Evolutionary conservation across 2,797 vertebrate genomes (phyloP).

Genomic region (Scleropages formosus): DNA sequence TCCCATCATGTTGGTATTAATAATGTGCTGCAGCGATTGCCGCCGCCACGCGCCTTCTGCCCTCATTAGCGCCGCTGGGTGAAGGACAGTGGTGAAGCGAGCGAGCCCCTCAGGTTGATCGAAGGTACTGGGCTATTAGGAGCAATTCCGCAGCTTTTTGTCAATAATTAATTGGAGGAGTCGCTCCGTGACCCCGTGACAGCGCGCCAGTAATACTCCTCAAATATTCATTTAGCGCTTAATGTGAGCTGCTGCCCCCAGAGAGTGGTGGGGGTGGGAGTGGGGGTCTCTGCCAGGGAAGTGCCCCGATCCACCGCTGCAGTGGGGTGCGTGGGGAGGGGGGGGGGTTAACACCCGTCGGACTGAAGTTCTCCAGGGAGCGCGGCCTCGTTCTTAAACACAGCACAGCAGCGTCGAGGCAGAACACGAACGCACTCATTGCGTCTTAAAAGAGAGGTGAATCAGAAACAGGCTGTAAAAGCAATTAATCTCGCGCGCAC

Average conservation of each 20-base stretch:
- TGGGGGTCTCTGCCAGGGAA: slow-evolving; percentile 78
- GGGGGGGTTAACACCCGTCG: slow-evolving; percentile 62
- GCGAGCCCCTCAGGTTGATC: no score
- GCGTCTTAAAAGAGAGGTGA: slow-evolving; percentile 15
- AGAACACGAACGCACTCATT: slow-evolving; percentile 9
- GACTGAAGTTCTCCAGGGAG: slow-evolving; percentile 71
- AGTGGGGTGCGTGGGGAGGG: slow-evolving; percentile 47
- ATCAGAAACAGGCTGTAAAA: slow-evolving; percentile 8
- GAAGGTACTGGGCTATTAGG: slow-evolving; percentile 78
- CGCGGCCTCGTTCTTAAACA: slow-evolving; percentile 56
- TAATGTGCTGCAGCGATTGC: no score
- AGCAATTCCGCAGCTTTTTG: slow-evolving; percentile 79
- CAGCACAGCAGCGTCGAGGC: not conserved
- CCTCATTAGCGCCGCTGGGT: no score
- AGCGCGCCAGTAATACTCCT: slow-evolving; percentile 93
- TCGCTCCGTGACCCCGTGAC: slow-evolving; percentile 85
- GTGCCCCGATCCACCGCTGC: slow-evolving; percentile 81
- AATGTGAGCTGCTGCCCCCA: slow-evolving; percentile 86
- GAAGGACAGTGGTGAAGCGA: no score
- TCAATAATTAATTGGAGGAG: slow-evolving; percentile 94
- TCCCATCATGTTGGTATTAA: no score
- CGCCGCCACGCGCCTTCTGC: no score
- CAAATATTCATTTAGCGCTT: slow-evolving; percentile 99
- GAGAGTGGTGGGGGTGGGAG: slow-evolving; percentile 80
- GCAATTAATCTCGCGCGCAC: not conserved